Evolutionary conservation across 2,797 vertebrate species (phyloP), one percentile per base, ranked within the genome.

Genomic region (Ispidina lecontei): DNA sequence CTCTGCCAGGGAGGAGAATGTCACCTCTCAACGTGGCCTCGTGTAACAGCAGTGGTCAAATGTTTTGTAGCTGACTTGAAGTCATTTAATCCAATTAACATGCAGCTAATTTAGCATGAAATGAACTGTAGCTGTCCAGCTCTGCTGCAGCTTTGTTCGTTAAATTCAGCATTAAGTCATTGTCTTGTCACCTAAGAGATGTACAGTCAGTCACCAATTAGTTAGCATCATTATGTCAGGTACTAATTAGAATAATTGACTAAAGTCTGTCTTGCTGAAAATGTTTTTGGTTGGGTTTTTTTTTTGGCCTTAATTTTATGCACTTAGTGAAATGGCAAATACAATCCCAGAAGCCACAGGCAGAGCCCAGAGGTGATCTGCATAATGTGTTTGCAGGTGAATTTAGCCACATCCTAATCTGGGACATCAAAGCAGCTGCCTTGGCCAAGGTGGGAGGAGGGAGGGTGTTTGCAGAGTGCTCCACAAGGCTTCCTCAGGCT

Each of bases 201-300:
- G 70, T 69, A 51, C 84, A 92, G 88, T 93, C 91, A 91, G 87
- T 63, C 90, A 68, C 72, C 65, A 74, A 37, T 95, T 97, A 94
- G 95, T 96, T 95, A 94, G 87, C 83, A 71, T 60, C 84, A 59
- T 19, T 26, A 18, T 73, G 91, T 80, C 91, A 82, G 94, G 84
- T 89, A 77, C 64, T 88, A 87, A 87, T 95, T 95, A 96, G 85
- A 82, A 93, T 86, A 91, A 94, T 23, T 89, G 78, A 69, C 91
- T 93, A 31, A 81, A 89, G 88, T 85, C 90, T 93, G 71, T 68
- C 81, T 70, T 35, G 67, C 79, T 31, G 64, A 58, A 95, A 93
- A 84, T 16, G 39, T 28, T 4, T 2, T 5, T 10, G 44, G 44
- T 47, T 46, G 44, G 44, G 44, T 21, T 46, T 11, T 21, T 21